phyloP scores from a whole-genome alignment of 2,113 vertebrate species.

The Nothocercus julius region DNA sequence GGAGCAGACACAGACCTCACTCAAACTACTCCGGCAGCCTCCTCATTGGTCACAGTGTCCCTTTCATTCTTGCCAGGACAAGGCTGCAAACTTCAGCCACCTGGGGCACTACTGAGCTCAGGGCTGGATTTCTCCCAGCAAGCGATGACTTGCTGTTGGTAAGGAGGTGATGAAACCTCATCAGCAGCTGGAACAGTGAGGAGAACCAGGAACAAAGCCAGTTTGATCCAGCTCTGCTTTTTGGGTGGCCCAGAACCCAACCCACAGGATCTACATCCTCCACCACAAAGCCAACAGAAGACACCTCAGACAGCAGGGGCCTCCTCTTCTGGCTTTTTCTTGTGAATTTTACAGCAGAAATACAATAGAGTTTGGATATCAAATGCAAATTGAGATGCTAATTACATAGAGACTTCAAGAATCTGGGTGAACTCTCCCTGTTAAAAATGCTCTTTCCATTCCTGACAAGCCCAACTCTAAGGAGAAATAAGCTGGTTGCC shows the following conservation, averaged over 20 bases:
- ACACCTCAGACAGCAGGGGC: background rate
- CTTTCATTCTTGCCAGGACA: too few species aligned
- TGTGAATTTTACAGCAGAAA: background rate
- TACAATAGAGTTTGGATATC: background rate
- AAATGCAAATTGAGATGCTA: background rate
- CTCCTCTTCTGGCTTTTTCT: too few species aligned
- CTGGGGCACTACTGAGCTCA: background rate
- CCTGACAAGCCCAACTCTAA: background rate
- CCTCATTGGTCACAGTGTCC: background rate
- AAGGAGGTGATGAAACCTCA: background rate
- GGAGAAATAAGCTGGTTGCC: background rate
- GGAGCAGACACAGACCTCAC: background rate
- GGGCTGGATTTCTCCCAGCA: background rate
- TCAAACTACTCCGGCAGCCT: background rate
- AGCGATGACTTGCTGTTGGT: background rate
- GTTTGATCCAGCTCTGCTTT: background rate
- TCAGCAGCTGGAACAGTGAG: background rate
- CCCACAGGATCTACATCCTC: background rate
- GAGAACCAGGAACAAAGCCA: background rate
- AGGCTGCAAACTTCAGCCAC: background rate
- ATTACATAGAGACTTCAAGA: background rate
- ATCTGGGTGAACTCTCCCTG: background rate
- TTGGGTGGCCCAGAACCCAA: accelerated
- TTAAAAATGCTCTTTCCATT: background rate
- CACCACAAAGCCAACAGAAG: background rate